These are phyloP conservation scores for Oxystoma pomonae DNA, from an alignment of 2,888 invertebrate species.

Conservation along the genomic window DNA sequence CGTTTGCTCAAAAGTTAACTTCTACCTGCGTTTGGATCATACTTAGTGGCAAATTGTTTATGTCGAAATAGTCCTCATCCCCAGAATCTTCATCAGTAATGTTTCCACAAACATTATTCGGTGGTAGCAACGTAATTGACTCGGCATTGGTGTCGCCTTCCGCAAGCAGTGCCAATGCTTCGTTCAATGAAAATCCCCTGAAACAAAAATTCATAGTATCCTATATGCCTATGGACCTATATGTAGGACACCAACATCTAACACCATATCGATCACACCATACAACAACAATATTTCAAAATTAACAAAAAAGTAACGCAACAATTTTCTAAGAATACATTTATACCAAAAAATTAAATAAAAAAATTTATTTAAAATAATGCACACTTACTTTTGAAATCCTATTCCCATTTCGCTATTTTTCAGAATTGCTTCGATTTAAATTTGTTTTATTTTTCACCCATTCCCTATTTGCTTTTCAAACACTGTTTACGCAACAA, in stretches of 20 bases:
- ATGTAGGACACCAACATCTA: background rate
- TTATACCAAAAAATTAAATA: too few relatives aligned
- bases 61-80: slow-evolving; percentile 11
- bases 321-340: too few relatives aligned
- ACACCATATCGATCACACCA: too few relatives aligned
- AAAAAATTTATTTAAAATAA: too few relatives aligned
- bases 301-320: too few relatives aligned
- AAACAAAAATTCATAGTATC: slow-evolving; percentile 4
- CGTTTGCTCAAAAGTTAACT: background rate
- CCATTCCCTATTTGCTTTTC: too few relatives aligned
- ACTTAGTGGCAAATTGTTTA: slow-evolving; percentile 10
- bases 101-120: slow-evolving; percentile 9
- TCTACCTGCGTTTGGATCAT: background rate
- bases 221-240: background rate
- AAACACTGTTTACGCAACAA: too few relatives aligned
- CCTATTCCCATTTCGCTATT: too few relatives aligned
- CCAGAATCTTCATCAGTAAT: slow-evolving; percentile 16
- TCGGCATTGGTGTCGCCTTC: slow-evolving; percentile 13
- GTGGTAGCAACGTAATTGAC: slow-evolving; percentile 9
- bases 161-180: slow-evolving; percentile 9
- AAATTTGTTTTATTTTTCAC: too few relatives aligned
- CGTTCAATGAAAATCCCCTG: slow-evolving; percentile 13
- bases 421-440: too few relatives aligned
- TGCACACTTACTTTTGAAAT: too few relatives aligned
- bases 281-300: too few relatives aligned